Base-by-base conservation (phyloP, 1,140 invertebrate species). In the Procambarus virginalis region DNA sequence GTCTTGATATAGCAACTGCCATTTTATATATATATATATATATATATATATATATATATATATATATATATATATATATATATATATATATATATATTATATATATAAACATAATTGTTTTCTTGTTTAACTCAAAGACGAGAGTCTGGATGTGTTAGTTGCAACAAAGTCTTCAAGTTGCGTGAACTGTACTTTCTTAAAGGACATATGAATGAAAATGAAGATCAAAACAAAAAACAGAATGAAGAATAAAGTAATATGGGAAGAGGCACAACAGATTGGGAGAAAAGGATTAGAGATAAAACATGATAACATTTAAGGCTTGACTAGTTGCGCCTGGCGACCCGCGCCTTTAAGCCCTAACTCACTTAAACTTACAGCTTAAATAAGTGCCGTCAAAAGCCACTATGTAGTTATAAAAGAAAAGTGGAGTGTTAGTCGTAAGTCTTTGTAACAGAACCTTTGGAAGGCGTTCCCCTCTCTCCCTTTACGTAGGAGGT, bases 241-340 rank as follows among this genome's bases (percentile, higher is more conserved):
- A 89, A 60, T 17, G 55, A 48, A 73, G 70, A 78, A 9, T 89
- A 89, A 89, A 89, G 88, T 89, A 89, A 89, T 89, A 89, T 84
- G 73, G 88, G 88, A 89, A 89, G 88, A 84, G 88, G 88, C 88
- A 89, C 73, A 9, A 48, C 34, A 48, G 17, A 70, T 78, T 88
- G 77, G 12, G 10, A 45, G 12, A 64, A 79, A 68, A 77, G 20
- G 82, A 68, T 89, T 89, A 51, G 88, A 89, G 70, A 48, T 58
- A 70, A 81, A 84, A 89, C 88, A 89, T 34, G 88, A 89, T 68
- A 73, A 84, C 84, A 84, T 84, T 89, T 89, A 81, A 84, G 88
- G 82, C 76, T 55, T 89, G 88, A 89, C 84, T 84, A 68, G 88
- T 84, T 46, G 55, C 51, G n/a, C 14, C 17, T 55, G 51, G 51